A percentile compares a stretch with the other conserved stretches of the same genome.
Conservation (phyloP, 1,140 invertebrate genomes). For the Mya arenaria region DNA sequence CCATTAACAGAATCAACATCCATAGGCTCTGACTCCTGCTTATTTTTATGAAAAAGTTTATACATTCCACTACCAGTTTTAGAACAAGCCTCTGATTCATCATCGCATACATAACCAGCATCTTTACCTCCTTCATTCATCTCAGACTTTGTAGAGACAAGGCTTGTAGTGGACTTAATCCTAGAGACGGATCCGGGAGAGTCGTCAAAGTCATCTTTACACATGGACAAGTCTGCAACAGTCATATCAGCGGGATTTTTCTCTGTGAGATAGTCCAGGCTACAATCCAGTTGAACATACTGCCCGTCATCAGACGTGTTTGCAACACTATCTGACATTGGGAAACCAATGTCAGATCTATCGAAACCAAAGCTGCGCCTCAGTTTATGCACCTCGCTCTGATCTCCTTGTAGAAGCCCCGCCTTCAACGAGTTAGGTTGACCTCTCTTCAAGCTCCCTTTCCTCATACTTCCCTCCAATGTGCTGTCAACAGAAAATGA, state of each 20-base stretch:
- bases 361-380: slow-evolving; percentile 68
- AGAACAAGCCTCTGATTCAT: slow-evolving; percentile 66
- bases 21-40: not conserved
- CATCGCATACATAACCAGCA: slow-evolving; percentile 54
- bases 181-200: slow-evolving; percentile 44
- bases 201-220: not conserved
- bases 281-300: slow-evolving; percentile 15
- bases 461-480: slow-evolving; percentile 43
- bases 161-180: not conserved
- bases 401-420: slow-evolving; percentile 68
- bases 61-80: slow-evolving; percentile 66
- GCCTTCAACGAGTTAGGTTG: slow-evolving; percentile 73
- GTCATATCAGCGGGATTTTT: not conserved
- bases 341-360: slow-evolving; percentile 67
- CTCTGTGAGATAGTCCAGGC: slow-evolving; percentile 1
- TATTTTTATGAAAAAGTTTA: slow-evolving; percentile 2
- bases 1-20: not conserved
- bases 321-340: slow-evolving; percentile 61
- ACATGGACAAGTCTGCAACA: not conserved
- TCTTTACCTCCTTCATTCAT: not conserved
- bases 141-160: not conserved
- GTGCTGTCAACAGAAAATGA: slow-evolving; percentile 64
- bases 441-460: slow-evolving; percentile 66
- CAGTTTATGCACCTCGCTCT: slow-evolving; percentile 62
- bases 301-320: slow-evolving; percentile 27